Base-by-base conservation (phyloP, 2,113 vertebrate genomes). In the Onychorhynchus coronatus region DNA sequence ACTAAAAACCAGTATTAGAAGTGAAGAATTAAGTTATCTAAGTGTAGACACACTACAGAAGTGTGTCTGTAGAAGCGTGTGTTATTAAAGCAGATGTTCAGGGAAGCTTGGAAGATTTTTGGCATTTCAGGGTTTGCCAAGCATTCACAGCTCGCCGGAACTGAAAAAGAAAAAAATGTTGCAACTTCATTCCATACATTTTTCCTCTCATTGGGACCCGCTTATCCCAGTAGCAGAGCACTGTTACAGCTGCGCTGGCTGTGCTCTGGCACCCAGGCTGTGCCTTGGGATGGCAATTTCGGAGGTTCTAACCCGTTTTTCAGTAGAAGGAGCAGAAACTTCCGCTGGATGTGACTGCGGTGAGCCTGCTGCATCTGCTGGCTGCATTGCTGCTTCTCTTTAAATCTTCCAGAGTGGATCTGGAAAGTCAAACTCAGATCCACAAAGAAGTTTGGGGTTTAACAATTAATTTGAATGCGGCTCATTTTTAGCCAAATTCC, bases 171-270 rank as follows among this genome's bases (percentile, higher is more conserved):
- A 62, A 22, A 79, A 84, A 63, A 28, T 13, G 14, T 59, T 91
- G 68, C 39, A 74, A 77, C 35, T 66, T 77, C 73, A 67, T 85
- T 86, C 89, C 72, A 30, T 81, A n/a, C 62, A 37, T 91, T 85
- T 94, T 86, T 89, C 39, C 7, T 28, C 16, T 81, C 61, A 12
- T 88, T 37, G 30, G 67, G 33, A 50, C 21, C 15, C 18, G 63
- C 18, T 55, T 77, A 41, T 55, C 50, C 58, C 90, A 47, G 47
- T 23, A 47, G 73, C 74, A 30, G 72, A 80, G 80, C 7, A 0
- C 73, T 46, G 53, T 47, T 9, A 2, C 11, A 37, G 49, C 46
- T 8, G 2, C 17, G 5, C 76, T 35, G 46, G 42, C 74, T 44
- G 46, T 25, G 49, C 33, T 53, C 30, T 35, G 46, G n/a, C 66